Evolutionary conservation across 2,113 vertebrate genomes (phyloP).

Genomic region (Vireo altiloquus): DNA sequence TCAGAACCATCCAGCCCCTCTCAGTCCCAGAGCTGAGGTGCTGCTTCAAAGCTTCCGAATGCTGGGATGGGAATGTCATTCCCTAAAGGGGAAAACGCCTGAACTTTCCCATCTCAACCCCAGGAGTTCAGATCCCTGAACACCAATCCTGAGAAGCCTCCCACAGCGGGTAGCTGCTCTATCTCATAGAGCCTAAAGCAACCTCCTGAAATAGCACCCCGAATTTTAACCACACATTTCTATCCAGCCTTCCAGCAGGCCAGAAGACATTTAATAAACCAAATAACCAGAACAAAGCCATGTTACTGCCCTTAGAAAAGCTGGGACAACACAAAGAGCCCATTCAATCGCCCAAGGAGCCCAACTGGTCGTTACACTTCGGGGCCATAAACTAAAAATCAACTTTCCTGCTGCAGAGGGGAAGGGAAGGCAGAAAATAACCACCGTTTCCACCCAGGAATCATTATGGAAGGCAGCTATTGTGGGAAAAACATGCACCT

Average conservation of each 20-base stretch:
- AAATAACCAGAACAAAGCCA: constrained; percentile 11
- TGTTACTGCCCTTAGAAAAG: background rate
- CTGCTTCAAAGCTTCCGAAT: background rate
- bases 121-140: background rate
- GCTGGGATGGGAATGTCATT: accelerated
- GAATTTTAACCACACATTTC: background rate
- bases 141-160: background rate
- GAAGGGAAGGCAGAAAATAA: accelerated
- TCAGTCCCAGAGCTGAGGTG: background rate
- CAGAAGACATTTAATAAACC: background rate
- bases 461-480: background rate
- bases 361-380: background rate
- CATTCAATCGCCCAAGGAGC: background rate
- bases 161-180: accelerated
- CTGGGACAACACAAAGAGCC: background rate
- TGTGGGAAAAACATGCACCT: background rate
- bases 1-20: background rate
- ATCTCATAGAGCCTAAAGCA: background rate
- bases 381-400: background rate
- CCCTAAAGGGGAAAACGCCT: background rate
- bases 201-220: background rate
- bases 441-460: background rate
- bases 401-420: background rate
- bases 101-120: background rate
- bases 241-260: background rate